Conservation (phyloP, 2,113 vertebrate species). For the Trematomus loennbergii region DNA sequence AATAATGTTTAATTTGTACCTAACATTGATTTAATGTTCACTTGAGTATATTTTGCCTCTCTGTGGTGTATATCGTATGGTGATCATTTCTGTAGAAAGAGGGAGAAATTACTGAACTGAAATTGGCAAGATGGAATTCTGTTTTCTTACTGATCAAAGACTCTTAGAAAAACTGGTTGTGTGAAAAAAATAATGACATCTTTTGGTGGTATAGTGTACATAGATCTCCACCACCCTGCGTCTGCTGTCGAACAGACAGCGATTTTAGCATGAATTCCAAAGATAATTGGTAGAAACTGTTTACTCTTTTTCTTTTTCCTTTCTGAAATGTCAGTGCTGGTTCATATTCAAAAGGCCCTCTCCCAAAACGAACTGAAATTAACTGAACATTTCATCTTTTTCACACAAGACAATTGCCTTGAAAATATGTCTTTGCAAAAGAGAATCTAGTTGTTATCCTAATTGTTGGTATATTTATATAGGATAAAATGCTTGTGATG, state of each 20-base stretch:
- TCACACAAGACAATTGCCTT: conserved; percentile 87
- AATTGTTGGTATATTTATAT: conserved; percentile 98
- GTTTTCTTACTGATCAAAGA: conserved; percentile 64
- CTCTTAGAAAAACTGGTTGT: conserved; percentile 77
- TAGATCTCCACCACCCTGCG: conserved; percentile 80
- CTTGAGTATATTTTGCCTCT: conserved; percentile 84
- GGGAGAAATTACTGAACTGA: conserved; percentile 77
- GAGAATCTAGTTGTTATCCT: conserved; percentile 89
- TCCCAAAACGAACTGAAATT: conserved; percentile 73
- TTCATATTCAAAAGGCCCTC: conserved; percentile 73
- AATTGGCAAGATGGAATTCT: conserved; percentile 64
- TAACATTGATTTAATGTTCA: conserved; percentile 84
- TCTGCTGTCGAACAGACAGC: conserved; percentile 73
- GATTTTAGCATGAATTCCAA: conserved; percentile 88
- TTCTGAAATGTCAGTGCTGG: conserved; percentile 82
- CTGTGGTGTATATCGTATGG: conserved; percentile 82
- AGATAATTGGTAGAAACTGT: conserved; percentile 87
- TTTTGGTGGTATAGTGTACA: conserved; percentile 84
- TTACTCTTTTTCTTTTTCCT: conserved; percentile 78
- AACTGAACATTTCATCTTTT: conserved; percentile 77
- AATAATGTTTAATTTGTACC: conserved; percentile 81
- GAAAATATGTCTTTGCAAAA: conserved; percentile 86
- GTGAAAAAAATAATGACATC: conserved; percentile 67
- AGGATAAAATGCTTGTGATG: conserved; percentile 94
- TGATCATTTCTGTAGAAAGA: conserved; percentile 82